Conservation (phyloP, 2,113 vertebrate genomes). For the Vulpes lagopus region DNA sequence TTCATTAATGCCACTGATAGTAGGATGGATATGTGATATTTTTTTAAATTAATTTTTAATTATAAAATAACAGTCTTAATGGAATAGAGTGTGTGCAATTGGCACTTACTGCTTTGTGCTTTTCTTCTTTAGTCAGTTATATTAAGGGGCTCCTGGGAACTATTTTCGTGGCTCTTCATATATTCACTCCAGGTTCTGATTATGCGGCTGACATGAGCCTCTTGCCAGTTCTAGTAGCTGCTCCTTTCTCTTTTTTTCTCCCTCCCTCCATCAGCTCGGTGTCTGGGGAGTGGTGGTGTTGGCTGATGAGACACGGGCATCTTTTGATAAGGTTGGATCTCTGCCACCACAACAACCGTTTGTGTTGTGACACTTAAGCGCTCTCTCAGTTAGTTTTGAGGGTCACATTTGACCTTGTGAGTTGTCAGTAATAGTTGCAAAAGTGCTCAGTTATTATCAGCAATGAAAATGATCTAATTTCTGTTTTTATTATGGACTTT, state of each 20-base stretch:
- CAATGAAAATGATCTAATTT: slow-evolving; percentile 8
- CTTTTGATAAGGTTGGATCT: background rate
- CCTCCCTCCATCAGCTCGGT: background rate
- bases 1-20: background rate
- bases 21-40: background rate
- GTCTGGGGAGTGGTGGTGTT: background rate
- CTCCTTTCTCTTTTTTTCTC: background rate
- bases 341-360: background rate
- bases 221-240: background rate
- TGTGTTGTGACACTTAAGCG: background rate
- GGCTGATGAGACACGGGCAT: background rate
- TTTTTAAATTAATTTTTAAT: background rate
- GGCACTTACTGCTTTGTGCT: background rate
- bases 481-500: slow-evolving; percentile 32
- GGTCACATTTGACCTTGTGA: background rate
- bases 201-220: background rate
- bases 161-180: background rate
- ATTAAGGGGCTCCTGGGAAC: background rate
- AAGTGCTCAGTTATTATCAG: slow-evolving; percentile 5
- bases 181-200: background rate
- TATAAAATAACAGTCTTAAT: slow-evolving; percentile 4
- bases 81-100: background rate
- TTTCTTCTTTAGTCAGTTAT: slow-evolving; percentile 9
- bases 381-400: background rate
- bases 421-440: background rate